phyloP scores from a whole-genome alignment of 2,888 invertebrate species.

The Archaeoteleia sp. region DNA sequence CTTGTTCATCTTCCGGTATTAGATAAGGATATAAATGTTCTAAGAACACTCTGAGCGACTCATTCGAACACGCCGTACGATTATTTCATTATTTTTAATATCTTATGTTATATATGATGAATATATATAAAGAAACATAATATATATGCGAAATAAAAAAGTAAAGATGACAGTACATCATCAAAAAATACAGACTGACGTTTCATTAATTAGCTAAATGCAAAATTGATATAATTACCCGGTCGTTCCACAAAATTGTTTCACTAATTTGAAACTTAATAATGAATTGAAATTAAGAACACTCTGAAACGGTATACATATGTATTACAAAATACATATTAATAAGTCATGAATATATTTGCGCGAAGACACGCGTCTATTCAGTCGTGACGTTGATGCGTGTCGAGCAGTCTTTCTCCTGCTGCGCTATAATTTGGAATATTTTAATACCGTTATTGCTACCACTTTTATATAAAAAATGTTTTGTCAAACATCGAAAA shows the following conservation, averaged over 20 bases:
- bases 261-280: constrained; percentile 45
- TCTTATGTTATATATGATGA: constrained; percentile 10
- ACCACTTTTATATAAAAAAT: constrained; percentile 15
- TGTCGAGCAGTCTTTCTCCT: constrained; percentile 74
- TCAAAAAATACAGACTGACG: constrained; percentile 35
- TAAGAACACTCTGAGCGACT: no score
- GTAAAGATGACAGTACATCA: background rate
- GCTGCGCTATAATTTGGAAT: constrained; percentile 72
- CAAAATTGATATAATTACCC: constrained; percentile 48
- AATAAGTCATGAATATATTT: constrained; percentile 53
- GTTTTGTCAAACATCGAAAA: background rate
- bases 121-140: background rate
- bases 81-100: background rate
- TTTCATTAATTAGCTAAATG: constrained; percentile 45
- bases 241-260: constrained; percentile 33
- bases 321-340: constrained; percentile 51
- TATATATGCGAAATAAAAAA: no score
- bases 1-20: no score
- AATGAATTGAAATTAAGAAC: constrained; percentile 43
- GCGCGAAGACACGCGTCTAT: constrained; percentile 45
- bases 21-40: no score
- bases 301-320: constrained; percentile 35
- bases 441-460: constrained; percentile 37
- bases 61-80: no score
- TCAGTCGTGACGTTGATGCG: constrained; percentile 75